Percentiles rank a stretch among this genome's conserved stretches.
phyloP scores from a whole-genome alignment of 2,113 vertebrate species.

The Mandrillus leucophaeus region DNA sequence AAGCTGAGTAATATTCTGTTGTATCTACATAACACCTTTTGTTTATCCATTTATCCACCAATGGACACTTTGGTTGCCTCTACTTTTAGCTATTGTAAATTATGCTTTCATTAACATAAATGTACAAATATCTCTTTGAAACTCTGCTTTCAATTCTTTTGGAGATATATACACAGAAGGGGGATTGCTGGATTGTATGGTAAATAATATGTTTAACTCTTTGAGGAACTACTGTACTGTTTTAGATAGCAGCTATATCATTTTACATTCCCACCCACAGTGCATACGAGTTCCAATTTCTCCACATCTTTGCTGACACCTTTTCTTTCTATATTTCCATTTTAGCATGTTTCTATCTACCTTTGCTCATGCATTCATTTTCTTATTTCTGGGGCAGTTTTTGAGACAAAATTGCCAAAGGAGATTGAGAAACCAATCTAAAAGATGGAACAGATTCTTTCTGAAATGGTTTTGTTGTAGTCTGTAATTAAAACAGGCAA shows the following conservation, averaged over 20 bases:
- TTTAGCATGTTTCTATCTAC: background rate
- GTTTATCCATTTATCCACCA: background rate
- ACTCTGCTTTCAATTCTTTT: background rate
- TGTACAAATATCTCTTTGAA: background rate
- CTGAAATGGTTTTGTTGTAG: conserved; percentile 1
- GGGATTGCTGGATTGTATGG: background rate
- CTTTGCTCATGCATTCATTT: background rate
- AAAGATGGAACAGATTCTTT: conserved; percentile 9
- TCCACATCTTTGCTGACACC: background rate
- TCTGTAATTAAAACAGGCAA: background rate
- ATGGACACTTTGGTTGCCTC: background rate
- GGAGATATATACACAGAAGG: background rate
- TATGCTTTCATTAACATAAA: background rate
- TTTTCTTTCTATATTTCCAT: background rate
- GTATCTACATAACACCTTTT: background rate
- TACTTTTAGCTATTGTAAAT: background rate
- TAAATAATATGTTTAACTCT: background rate
- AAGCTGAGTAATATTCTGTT: background rate
- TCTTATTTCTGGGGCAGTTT: background rate
- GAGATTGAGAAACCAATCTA: background rate
- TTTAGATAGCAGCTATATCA: background rate
- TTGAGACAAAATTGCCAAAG: background rate
- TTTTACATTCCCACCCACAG: background rate
- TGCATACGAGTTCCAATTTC: background rate
- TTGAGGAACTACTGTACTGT: background rate